Evolutionary conservation across 2,888 invertebrate genomes (phyloP).

Genomic region (Scaptodrosophila latifasciaeformis): DNA sequence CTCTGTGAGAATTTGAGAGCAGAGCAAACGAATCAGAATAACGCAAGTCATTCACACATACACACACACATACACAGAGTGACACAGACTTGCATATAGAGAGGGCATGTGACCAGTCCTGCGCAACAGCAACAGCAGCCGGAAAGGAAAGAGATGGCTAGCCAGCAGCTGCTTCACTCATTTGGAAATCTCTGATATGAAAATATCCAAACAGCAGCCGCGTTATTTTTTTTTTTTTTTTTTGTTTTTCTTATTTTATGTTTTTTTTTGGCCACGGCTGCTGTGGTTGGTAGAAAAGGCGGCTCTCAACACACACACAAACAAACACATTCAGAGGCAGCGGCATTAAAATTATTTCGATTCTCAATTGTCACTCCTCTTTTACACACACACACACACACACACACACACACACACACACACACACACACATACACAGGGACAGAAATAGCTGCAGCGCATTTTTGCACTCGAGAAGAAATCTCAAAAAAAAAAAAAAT

Average conservation of each 20-base stretch:
- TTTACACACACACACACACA: neutral
- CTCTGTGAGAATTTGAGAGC: too few species aligned
- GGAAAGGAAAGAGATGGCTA: conserved; percentile 56
- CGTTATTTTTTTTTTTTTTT: too few species aligned
- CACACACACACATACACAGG: conserved; percentile 11
- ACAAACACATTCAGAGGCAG: conserved; percentile 5
- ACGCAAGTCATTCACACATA: conserved; percentile 56
- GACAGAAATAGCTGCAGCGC: conserved; percentile 17
- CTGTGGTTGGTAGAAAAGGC: conserved; percentile 55
- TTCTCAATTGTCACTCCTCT: too few species aligned
- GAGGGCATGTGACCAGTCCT: conserved; percentile 38
- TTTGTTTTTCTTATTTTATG: too few species aligned
- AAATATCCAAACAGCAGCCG: conserved; percentile 38
- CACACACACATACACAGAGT: conserved; percentile 23
- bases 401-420: conserved; percentile 13
- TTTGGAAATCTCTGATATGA: neutral
- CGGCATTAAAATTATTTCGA: too few species aligned
- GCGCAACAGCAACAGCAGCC: conserved; percentile 59
- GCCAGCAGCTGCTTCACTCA: conserved; percentile 32
- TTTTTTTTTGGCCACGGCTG: conserved; percentile 43
- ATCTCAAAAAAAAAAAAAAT: too few species aligned
- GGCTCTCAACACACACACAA: conserved; percentile 3
- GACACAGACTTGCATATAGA: conserved; percentile 8
- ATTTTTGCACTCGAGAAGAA: conserved; percentile 49
- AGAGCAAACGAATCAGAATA: conserved; percentile 66